A percentile compares a stretch with the other conserved stretches of the same genome.
Conservation (phyloP, 2,797 vertebrate genomes). For the Vireo griseus region DNA sequence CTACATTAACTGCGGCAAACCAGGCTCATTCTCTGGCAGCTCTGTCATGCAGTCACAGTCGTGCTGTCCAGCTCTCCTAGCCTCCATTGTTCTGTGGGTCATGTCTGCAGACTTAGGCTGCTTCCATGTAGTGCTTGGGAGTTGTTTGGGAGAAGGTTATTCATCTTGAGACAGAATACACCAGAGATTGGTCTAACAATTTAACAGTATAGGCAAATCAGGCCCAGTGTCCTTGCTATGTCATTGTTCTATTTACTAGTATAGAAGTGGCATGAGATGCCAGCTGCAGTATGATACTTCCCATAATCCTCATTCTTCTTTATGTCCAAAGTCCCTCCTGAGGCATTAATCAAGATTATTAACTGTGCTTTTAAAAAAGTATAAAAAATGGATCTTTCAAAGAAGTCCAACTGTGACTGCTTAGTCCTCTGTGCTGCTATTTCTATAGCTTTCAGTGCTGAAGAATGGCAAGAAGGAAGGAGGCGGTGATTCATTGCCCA, state of each 20-base stretch:
- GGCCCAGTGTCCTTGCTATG: not conserved
- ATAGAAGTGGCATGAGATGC: not conserved
- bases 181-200: not conserved
- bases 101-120: not conserved
- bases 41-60: not conserved
- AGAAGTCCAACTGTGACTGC: not conserved
- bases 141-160: not conserved
- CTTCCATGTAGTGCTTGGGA: not conserved
- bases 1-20: not conserved
- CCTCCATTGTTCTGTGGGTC: not conserved
- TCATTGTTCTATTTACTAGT: not conserved
- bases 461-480: slow-evolving; percentile 6
- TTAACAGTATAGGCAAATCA: not conserved
- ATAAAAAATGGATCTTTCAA: not conserved
- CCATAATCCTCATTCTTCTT: not conserved
- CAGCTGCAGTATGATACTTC: not conserved
- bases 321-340: not conserved
- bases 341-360: not conserved
- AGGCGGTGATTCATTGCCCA: not conserved
- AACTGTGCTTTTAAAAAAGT: not conserved
- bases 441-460: not conserved
- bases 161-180: not conserved
- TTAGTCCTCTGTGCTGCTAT: not conserved
- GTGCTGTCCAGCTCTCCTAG: not conserved
- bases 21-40: not conserved